Evolutionary conservation across 2,888 invertebrate species (phyloP).

Genomic region (Drosophila differens): DNA sequence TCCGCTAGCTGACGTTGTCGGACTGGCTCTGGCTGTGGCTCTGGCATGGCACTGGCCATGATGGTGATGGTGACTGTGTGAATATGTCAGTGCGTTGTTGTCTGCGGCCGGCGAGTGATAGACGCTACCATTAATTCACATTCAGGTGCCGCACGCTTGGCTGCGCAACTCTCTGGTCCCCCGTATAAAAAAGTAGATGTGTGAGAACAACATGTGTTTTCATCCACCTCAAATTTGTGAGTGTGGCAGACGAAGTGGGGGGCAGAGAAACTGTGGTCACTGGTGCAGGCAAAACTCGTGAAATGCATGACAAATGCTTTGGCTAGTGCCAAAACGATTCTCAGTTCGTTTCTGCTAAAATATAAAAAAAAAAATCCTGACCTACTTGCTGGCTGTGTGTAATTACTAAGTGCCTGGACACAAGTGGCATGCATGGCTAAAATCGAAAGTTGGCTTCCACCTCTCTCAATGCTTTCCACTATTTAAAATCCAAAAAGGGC

Average conservation of each 20-base stretch:
- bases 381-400: constrained; percentile 61
- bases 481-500: constrained; percentile 26
- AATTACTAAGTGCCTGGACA: constrained; percentile 55
- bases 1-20: constrained; percentile 41
- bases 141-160: constrained; percentile 78
- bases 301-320: constrained; percentile 70
- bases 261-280: constrained; percentile 55
- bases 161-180: constrained; percentile 54
- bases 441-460: constrained; percentile 69
- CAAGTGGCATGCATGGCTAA: constrained; percentile 63
- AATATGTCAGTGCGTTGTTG: constrained; percentile 58
- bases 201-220: constrained; percentile 70
- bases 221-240: constrained; percentile 26
- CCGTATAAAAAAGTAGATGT: constrained; percentile 16
- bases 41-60: constrained; percentile 25
- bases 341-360: constrained; percentile 19
- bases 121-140: constrained; percentile 80
- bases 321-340: constrained; percentile 27
- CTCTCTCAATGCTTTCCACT: constrained; percentile 50
- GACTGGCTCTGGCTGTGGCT: constrained; percentile 19
- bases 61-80: constrained; percentile 56
- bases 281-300: constrained; percentile 66
- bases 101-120: constrained; percentile 77
- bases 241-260: background rate
- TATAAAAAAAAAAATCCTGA: constrained; percentile 44